Conservation (phyloP, 2,113 vertebrate species). For the Takifugu flavidus region DNA sequence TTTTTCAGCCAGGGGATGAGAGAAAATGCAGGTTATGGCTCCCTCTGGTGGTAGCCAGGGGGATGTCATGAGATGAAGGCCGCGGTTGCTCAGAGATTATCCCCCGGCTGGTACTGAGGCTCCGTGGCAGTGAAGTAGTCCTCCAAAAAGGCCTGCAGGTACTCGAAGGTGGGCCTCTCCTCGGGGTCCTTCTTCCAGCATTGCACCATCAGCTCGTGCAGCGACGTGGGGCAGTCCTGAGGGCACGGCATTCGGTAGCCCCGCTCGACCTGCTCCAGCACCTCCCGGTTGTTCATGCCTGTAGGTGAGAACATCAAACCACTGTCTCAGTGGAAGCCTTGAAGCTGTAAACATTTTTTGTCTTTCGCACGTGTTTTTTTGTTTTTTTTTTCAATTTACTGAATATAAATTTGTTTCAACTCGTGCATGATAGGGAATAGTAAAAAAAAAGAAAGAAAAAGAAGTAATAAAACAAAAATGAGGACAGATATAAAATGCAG, state of each 20-base stretch:
- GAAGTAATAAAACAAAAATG: too few species aligned
- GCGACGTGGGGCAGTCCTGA: constrained; percentile 96
- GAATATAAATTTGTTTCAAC: too few species aligned
- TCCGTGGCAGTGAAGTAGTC: constrained; percentile 99
- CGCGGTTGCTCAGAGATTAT: constrained; percentile 88
- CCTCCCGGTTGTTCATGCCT: constrained; percentile 99
- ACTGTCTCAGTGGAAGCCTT: too few species aligned
- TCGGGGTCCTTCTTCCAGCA: constrained; percentile 99
- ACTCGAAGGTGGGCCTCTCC: constrained; percentile 97
- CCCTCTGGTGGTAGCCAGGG: constrained; percentile 51
- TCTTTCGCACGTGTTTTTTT: too few species aligned
- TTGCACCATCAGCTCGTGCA: constrained; percentile 99
- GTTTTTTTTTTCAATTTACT: too few species aligned
- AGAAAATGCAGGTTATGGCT: constrained; percentile 23
- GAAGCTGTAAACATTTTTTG: too few species aligned
- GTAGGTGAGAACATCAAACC: background rate
- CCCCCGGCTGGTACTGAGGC: constrained; percentile 98
- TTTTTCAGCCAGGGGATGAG: constrained; percentile 32
- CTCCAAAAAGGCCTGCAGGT: constrained; percentile 99
- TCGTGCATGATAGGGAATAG: too few species aligned
- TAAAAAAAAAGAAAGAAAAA: too few species aligned
- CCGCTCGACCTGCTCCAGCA: constrained; percentile 97
- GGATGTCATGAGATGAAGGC: constrained; percentile 38
- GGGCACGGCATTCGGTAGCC: constrained; percentile 98
- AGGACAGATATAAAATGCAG: too few species aligned